Conservation (phyloP, 2,113 vertebrate genomes). For the Datnioides undecimradiatus region DNA sequence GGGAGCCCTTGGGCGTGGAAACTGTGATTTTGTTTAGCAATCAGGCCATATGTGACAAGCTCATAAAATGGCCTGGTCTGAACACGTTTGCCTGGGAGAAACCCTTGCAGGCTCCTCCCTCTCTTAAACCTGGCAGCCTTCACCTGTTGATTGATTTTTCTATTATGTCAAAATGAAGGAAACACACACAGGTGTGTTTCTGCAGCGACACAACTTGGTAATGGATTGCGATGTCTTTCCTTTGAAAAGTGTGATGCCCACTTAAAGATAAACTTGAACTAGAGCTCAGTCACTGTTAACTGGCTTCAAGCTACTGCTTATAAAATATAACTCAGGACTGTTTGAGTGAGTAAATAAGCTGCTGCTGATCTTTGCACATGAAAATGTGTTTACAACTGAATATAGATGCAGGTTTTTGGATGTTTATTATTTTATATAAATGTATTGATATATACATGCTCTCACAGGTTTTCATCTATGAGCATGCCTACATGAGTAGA, state of each 20-base stretch:
- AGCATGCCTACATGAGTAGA: too few species aligned
- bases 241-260: conserved; percentile 8
- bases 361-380: neutral
- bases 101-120: conserved; percentile 36
- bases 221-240: neutral
- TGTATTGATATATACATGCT: too few species aligned
- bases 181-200: conserved; percentile 36
- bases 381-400: too few species aligned
- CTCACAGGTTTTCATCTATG: too few species aligned
- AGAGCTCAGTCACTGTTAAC: neutral
- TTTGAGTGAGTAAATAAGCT: neutral
- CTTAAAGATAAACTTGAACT: conserved; percentile 2
- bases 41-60: conserved; percentile 67
- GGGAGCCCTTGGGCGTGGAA: conserved; percentile 61
- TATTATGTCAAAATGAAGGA: conserved; percentile 50
- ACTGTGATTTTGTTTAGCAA: conserved; percentile 59
- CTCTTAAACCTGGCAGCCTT: conserved; percentile 19
- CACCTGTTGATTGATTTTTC: conserved; percentile 63
- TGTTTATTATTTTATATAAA: too few species aligned
- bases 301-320: conserved; percentile 12
- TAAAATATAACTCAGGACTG: neutral
- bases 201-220: neutral
- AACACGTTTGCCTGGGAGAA: conserved; percentile 51
- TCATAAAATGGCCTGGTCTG: conserved; percentile 52
- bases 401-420: too few species aligned